phyloP scores from a whole-genome alignment of 1,140 invertebrate species.

The Procambarus virginalis region DNA sequence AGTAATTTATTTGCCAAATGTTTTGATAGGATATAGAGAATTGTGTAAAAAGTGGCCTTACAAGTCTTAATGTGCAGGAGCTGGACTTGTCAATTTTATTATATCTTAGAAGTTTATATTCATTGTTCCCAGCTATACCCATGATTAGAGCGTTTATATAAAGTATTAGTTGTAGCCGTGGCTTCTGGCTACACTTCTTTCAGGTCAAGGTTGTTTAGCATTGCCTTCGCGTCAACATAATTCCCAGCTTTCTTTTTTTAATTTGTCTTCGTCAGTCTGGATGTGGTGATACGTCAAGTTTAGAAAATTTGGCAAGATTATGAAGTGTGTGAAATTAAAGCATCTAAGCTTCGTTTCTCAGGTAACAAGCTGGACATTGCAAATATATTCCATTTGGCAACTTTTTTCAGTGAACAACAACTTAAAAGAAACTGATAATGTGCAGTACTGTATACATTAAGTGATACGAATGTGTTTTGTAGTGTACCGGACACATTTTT shows the following conservation, averaged over 20 bases:
- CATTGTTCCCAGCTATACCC: not conserved
- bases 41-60: not conserved
- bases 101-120: not conserved
- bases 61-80: not conserved
- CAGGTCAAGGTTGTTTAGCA: not conserved
- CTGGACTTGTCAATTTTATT: not conserved
- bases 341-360: not conserved
- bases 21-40: conserved; percentile 1
- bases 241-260: not conserved
- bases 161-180: not conserved
- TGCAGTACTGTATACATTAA: not conserved
- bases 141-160: not conserved
- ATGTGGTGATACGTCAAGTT: not conserved
- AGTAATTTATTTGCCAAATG: not conserved
- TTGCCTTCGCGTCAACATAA: not conserved
- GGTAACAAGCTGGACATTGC: not conserved
- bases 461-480: not conserved
- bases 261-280: not conserved
- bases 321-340: not conserved
- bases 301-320: not conserved
- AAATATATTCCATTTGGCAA: not conserved
- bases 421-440: not conserved
- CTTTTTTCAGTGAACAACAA: not conserved
- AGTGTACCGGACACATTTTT: not conserved
- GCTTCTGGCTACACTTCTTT: not conserved